These are phyloP conservation scores for Orestias chungarensis DNA, from an alignment of 2,797 vertebrate species.

Conservation along the genomic window DNA sequence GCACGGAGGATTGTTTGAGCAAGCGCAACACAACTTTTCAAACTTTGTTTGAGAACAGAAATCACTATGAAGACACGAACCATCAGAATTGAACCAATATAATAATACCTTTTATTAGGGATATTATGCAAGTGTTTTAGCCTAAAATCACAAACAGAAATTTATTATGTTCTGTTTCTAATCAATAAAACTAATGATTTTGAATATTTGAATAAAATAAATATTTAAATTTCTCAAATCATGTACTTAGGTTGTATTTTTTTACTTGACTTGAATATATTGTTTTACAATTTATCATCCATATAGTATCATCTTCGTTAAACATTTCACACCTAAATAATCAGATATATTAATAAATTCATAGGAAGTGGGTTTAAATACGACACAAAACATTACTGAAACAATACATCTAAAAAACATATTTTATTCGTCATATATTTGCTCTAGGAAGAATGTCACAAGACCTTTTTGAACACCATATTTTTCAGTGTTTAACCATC, in stretches of 20 bases:
- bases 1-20: conserved; percentile 80
- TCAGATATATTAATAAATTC: not conserved
- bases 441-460: not conserved
- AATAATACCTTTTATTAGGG: not conserved
- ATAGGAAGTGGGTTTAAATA: not conserved
- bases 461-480: not conserved
- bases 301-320: not conserved
- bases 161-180: not conserved
- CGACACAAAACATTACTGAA: not conserved
- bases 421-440: not conserved
- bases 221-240: not conserved
- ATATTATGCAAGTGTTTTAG: not conserved
- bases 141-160: not conserved
- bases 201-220: not conserved
- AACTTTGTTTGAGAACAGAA: not conserved
- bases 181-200: not conserved
- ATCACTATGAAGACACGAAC: conserved; percentile 20
- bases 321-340: not conserved
- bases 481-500: not conserved
- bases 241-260: not conserved
- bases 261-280: not conserved
- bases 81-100: not conserved
- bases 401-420: not conserved
- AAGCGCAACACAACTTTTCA: conserved; percentile 62
- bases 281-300: not conserved